Conservation (phyloP, 2,797 vertebrate genomes). For the Sebastes minor region DNA sequence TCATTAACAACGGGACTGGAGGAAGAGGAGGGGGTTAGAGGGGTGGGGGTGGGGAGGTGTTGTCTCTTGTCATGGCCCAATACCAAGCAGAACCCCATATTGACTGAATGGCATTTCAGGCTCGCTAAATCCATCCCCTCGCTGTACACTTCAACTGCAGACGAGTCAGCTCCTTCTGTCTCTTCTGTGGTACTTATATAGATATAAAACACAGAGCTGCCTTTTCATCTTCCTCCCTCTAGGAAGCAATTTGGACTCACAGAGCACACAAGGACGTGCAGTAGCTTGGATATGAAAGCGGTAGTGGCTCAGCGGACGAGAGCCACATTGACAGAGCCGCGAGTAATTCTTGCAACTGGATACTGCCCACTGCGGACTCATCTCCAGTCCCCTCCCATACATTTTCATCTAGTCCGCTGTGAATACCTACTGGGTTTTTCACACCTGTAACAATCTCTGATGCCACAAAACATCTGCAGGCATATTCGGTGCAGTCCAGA, state of each 20-base stretch:
- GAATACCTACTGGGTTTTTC: constrained; percentile 17
- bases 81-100: constrained; percentile 30
- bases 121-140: constrained; percentile 56
- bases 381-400: constrained; percentile 33
- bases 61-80: constrained; percentile 25
- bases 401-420: constrained; percentile 40
- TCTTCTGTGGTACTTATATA: constrained; percentile 50
- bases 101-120: constrained; percentile 66
- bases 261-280: constrained; percentile 55
- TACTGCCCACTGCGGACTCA: constrained; percentile 42
- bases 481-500: background rate
- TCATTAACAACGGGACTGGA: constrained; percentile 67
- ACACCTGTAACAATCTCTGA: constrained; percentile 27
- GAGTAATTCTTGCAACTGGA: constrained; percentile 54
- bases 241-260: constrained; percentile 70
- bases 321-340: constrained; percentile 44
- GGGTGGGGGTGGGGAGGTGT: constrained; percentile 28
- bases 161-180: constrained; percentile 47
- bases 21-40: constrained; percentile 13
- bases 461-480: constrained; percentile 24
- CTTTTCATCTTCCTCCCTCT: constrained; percentile 71
- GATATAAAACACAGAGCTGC: constrained; percentile 67
- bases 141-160: constrained; percentile 35
- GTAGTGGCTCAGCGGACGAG: constrained; percentile 38
- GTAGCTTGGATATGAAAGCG: constrained; percentile 38